Conservation (phyloP, 2,797 vertebrate species). For the Myripristis jacobus region DNA sequence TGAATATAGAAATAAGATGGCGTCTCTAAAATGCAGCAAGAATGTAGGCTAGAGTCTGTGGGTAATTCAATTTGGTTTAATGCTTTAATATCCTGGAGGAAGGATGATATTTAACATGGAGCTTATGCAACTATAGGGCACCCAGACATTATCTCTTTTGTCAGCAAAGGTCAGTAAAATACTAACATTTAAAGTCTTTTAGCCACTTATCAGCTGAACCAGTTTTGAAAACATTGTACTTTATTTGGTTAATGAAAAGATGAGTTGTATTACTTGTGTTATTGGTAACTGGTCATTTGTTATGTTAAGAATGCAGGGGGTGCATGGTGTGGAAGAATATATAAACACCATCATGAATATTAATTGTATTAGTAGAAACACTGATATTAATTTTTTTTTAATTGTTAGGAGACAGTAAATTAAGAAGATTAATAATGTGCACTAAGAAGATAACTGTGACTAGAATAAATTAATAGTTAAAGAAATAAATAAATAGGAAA, state of each 20-base stretch:
- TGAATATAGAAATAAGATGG: conserved; percentile 7
- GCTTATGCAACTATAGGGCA: conserved; percentile 21
- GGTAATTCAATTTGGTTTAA: conserved; percentile 26
- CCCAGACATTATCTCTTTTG: conserved; percentile 5
- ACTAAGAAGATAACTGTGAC: no score
- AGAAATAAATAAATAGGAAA: no score
- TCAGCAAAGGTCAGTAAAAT: conserved; percentile 15
- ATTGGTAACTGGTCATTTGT: no score
- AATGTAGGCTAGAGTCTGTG: conserved; percentile 5
- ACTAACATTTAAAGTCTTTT: neutral
- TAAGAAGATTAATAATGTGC: no score
- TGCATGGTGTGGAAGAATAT: no score
- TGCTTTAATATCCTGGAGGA: conserved; percentile 33
- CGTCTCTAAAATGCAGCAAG: neutral
- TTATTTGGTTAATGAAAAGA: no score
- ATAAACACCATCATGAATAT: no score
- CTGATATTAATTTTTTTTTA: no score
- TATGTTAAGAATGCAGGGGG: no score
- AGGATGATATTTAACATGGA: conserved; percentile 24
- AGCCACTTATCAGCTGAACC: neutral
- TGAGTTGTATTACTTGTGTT: no score
- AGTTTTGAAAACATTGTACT: neutral
- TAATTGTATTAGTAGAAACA: no score
- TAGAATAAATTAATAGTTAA: neutral
- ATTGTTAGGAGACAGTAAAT: no score